Conservation (phyloP, 2,113 vertebrate species). For the Brevimyrus niger region DNA sequence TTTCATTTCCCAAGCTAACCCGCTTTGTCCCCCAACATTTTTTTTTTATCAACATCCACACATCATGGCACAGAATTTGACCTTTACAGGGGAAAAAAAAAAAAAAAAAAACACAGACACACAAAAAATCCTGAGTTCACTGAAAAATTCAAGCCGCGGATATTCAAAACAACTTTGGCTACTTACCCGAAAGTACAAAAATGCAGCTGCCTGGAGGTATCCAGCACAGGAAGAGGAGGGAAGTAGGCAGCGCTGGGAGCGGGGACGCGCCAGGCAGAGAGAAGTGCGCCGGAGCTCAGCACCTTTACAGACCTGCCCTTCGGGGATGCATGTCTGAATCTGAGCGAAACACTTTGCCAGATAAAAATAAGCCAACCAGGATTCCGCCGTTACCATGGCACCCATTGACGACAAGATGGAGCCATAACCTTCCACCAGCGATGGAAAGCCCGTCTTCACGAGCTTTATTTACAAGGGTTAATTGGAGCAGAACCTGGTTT, state of each 20-base stretch:
- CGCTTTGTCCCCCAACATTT: background rate
- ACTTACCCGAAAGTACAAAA: constrained; percentile 5
- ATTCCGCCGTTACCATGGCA: constrained; percentile 16
- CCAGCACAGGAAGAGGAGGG: background rate
- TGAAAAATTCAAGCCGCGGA: background rate
- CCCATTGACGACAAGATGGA: background rate
- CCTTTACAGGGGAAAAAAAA: background rate
- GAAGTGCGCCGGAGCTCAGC: background rate
- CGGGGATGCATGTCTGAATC: background rate
- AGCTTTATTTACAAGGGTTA: background rate
- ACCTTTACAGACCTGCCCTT: background rate
- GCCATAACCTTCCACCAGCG: background rate
- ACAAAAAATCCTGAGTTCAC: background rate
- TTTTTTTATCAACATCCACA: background rate
- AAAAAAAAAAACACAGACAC: background rate
- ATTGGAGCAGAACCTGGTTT: background rate
- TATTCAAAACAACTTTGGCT: background rate
- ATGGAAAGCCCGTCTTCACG: background rate
- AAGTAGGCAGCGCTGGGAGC: background rate
- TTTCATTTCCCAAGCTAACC: background rate
- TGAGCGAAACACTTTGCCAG: background rate
- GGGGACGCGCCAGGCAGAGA: background rate
- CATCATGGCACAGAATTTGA: background rate
- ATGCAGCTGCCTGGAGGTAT: background rate
- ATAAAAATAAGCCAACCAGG: background rate